A percentile compares a stretch with the other conserved stretches of the same genome.
phyloP scores from a whole-genome alignment of 1,140 invertebrate species.

The Platyura marginata region DNA sequence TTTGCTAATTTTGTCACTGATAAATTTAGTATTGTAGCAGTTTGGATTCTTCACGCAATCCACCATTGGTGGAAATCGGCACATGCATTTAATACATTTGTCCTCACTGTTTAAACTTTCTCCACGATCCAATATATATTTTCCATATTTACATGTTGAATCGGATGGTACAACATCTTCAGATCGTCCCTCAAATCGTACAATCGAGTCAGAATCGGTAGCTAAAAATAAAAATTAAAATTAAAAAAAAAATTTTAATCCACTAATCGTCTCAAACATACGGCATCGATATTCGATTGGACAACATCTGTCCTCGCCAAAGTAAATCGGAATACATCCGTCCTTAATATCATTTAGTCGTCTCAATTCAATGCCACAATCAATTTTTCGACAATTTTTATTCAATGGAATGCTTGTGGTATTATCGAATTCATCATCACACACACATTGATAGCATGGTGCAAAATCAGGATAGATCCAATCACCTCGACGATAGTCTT shows the following conservation, averaged over 20 bases:
- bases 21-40: too few species aligned
- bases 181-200: not conserved
- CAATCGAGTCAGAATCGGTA: not conserved
- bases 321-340: slow-evolving; percentile 29
- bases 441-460: slow-evolving; percentile 27
- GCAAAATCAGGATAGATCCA: slow-evolving; percentile 27
- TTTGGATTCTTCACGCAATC: not conserved
- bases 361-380: slow-evolving; percentile 30
- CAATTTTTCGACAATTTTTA: slow-evolving; percentile 25
- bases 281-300: slow-evolving; percentile 30
- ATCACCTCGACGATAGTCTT: slow-evolving; percentile 28
- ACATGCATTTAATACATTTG: slow-evolving; percentile 1
- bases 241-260: not conserved
- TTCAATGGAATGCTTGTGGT: slow-evolving; percentile 13
- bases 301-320: slow-evolving; percentile 21
- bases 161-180: not conserved
- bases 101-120: not conserved
- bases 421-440: slow-evolving; percentile 24
- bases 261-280: slow-evolving; percentile 15
- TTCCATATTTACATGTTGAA: slow-evolving; percentile 1
- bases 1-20: too few species aligned
- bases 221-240: not conserved
- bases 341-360: slow-evolving; percentile 22
- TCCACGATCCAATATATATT: not conserved
- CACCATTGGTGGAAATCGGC: slow-evolving; percentile 1